Percentiles rank a stretch among this genome's conserved stretches.
phyloP scores from a whole-genome alignment of 2,797 vertebrate genomes.

The Scleropages formosus region DNA sequence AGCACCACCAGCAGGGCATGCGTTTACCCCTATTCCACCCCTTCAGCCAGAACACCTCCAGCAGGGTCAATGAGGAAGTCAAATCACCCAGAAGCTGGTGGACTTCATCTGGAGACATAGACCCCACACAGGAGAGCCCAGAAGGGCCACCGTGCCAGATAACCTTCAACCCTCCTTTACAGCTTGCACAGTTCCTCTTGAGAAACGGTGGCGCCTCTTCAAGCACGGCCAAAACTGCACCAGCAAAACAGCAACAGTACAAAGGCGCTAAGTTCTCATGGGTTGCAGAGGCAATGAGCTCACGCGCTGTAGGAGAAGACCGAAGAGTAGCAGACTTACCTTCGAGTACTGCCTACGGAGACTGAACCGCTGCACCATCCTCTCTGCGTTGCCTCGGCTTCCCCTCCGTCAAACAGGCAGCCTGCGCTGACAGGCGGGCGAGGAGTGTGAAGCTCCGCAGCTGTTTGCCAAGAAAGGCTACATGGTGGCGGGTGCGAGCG shows the following conservation, averaged over 20 bases:
- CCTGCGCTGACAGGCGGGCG: constrained; percentile 27
- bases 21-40: too few species aligned
- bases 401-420: constrained; percentile 35
- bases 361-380: constrained; percentile 93
- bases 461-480: constrained; percentile 41
- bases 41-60: too few species aligned
- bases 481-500: background rate
- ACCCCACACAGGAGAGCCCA: too few species aligned
- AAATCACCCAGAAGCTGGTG: too few species aligned
- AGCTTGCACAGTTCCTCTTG: too few species aligned
- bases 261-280: background rate
- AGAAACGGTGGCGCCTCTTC: too few species aligned
- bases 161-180: too few species aligned
- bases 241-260: background rate
- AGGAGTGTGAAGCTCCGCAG: constrained; percentile 45
- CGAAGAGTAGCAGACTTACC: constrained; percentile 68
- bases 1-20: too few species aligned
- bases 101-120: too few species aligned
- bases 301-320: background rate
- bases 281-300: background rate
- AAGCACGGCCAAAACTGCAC: too few species aligned
- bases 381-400: constrained; percentile 47
- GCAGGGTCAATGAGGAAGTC: too few species aligned
- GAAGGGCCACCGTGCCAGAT: too few species aligned
- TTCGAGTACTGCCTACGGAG: constrained; percentile 89